phyloP scores from a whole-genome alignment of 53 echinoderm and acorn worm genomes.

The Paracentrotus lividus region DNA sequence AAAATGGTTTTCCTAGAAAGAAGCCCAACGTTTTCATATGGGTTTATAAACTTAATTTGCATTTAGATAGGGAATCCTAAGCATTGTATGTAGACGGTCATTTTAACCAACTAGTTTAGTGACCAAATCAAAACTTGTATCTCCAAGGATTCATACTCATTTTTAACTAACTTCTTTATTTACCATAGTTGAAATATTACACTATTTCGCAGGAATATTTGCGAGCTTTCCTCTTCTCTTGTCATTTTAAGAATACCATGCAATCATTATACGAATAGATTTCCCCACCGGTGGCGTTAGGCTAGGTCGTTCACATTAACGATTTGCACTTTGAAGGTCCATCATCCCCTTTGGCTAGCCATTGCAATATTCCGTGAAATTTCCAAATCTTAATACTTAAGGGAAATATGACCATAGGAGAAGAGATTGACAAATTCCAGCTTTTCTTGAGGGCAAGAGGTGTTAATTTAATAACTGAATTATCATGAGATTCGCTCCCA shows the following conservation, averaged over 20 bases:
- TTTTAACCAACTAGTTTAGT: no score
- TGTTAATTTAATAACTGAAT: conserved; percentile 23
- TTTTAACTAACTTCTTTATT: no score
- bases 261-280: neutral
- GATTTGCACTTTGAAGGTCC: conserved; percentile 5
- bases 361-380: neutral
- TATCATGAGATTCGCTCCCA: neutral
- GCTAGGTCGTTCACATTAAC: neutral
- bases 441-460: neutral
- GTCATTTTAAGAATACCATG: neutral
- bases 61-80: no score
- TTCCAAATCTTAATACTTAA: neutral
- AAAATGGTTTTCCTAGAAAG: no score
- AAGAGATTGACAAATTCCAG: neutral
- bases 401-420: conserved; percentile 1
- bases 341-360: neutral
- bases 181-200: no score
- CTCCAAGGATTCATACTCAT: no score
- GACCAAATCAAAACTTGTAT: no score
- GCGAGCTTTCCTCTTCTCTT: no score
- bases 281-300: neutral
- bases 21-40: no score
- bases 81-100: no score
- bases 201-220: no score
- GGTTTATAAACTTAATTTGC: no score